phyloP scores from a whole-genome alignment of 1,140 invertebrate genomes.

The Pogonomyrmex barbatus region DNA sequence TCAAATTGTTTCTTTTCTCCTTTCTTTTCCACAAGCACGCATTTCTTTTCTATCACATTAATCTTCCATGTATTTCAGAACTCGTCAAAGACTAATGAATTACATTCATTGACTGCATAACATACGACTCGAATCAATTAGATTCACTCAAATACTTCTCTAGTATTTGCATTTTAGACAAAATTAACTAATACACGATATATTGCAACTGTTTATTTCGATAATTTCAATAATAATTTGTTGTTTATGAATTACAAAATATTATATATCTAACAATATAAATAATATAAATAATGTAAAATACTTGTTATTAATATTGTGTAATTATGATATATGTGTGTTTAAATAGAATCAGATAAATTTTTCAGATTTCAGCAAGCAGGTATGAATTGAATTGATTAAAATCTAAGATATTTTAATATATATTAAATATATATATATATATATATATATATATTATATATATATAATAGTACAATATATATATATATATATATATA shows the following conservation, averaged over 20 bases:
- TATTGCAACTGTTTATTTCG: background rate
- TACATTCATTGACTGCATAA: constrained; percentile 81
- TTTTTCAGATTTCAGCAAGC: no score
- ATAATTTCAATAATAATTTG: background rate
- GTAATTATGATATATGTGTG: background rate
- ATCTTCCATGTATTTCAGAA: constrained; percentile 52
- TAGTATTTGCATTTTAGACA: constrained; percentile 12
- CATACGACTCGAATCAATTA: constrained; percentile 79
- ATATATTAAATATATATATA: no score
- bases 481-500: no score
- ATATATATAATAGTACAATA: no score
- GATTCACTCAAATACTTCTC: constrained; percentile 77
- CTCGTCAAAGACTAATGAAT: constrained; percentile 77
- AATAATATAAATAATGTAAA: background rate
- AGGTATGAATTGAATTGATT: no score
- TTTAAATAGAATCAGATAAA: no score
- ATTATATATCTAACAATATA: background rate
- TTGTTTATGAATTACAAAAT: background rate
- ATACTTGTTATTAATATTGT: background rate
- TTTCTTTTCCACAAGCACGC: constrained; percentile 25
- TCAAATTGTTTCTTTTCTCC: background rate
- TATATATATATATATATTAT: no score
- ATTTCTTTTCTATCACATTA: constrained; percentile 20
- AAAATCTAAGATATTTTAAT: no score
- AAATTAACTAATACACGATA: background rate